Percentiles rank a stretch among this genome's conserved stretches.
phyloP scores from a whole-genome alignment of 2,113 vertebrate species.

The Mus spicilegus region DNA sequence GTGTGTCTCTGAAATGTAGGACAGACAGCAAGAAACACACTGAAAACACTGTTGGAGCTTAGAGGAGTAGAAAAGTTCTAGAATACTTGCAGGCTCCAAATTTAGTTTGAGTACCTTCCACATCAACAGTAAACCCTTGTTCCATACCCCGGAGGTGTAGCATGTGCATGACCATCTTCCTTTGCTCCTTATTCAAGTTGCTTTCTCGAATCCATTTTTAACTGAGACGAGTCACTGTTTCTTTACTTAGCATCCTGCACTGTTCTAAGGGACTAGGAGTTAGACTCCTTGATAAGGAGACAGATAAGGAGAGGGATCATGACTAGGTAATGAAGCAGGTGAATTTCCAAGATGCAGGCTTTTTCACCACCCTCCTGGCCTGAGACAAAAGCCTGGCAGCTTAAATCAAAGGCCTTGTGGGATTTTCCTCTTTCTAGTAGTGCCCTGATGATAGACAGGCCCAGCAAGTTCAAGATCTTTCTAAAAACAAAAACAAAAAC shows the following conservation, averaged over 20 bases:
- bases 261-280: neutral
- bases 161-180: rapidly evolving
- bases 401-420: neutral
- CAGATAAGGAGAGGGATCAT: neutral
- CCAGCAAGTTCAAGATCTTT: neutral
- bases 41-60: neutral
- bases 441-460: neutral
- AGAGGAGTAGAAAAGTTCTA: neutral
- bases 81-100: neutral
- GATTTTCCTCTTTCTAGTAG: neutral
- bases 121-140: neutral
- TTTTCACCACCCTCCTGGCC: neutral
- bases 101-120: neutral
- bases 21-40: neutral
- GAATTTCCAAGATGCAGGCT: neutral
- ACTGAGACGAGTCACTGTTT: neutral
- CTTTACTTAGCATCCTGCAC: neutral
- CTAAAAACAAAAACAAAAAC: neutral
- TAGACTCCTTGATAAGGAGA: neutral
- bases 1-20: neutral
- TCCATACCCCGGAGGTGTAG: neutral
- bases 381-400: neutral
- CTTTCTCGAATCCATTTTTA: neutral
- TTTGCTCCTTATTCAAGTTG: neutral
- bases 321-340: neutral